Evolutionary conservation across 23 tunicate species (phyloP).

Genomic region (Oikopleura vanhoeffeni): DNA sequence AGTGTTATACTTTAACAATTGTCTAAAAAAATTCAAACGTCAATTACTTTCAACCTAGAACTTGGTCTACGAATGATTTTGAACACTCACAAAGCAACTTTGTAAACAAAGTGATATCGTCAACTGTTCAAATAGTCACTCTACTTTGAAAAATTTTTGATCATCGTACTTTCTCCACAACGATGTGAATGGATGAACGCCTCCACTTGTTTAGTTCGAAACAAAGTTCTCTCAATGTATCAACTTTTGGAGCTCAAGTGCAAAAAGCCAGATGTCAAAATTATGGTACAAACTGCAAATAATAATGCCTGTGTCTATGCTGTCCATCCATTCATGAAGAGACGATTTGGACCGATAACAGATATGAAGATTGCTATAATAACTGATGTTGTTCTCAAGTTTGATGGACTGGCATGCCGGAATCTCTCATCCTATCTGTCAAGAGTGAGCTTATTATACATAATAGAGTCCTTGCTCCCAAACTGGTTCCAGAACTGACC

Average conservation of each 20-base stretch:
- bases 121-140: not conserved
- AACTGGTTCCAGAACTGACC: too few relatives aligned
- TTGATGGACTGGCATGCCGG: not conserved
- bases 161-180: not conserved
- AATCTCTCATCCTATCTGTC: not conserved
- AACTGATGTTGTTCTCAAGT: not conserved
- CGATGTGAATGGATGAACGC: not conserved
- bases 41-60: too few relatives aligned
- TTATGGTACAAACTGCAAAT: not conserved
- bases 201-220: not conserved
- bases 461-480: too few relatives aligned
- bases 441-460: too few relatives aligned
- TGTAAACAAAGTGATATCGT: not conserved
- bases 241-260: not conserved
- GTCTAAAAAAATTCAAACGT: too few relatives aligned
- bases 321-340: not conserved
- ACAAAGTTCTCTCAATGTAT: not conserved
- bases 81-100: too few relatives aligned
- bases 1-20: too few relatives aligned
- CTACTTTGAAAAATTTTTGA: not conserved
- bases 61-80: too few relatives aligned
- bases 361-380: not conserved
- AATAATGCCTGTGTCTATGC: not conserved
- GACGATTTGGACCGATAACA: not conserved
- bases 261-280: not conserved